phyloP scores from a whole-genome alignment of 2,797 vertebrate genomes.

The Lycodopsis pacificus region DNA sequence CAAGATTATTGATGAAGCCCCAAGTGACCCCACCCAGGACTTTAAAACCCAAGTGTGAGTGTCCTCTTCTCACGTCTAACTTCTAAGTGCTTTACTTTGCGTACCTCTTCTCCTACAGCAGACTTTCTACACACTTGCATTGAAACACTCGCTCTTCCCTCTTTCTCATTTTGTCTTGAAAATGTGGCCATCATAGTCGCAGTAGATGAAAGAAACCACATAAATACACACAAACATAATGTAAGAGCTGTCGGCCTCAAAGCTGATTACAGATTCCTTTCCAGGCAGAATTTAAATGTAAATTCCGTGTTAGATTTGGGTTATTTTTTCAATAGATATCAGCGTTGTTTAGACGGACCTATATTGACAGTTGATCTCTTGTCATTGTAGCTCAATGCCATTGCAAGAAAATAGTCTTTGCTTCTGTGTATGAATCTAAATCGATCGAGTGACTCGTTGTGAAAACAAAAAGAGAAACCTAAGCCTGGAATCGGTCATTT shows the following conservation, averaged over 20 bases:
- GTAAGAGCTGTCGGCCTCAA: conserved; percentile 19
- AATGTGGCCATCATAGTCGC: conserved; percentile 3
- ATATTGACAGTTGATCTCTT: neutral
- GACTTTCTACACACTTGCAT: neutral
- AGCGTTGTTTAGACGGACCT: conserved; percentile 5
- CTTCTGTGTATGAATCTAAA: conserved; percentile 7
- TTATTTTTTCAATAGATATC: conserved; percentile 4
- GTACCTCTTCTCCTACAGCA: neutral
- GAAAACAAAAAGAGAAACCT: conserved; percentile 32
- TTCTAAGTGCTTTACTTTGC: neutral
- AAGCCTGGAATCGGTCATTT: neutral
- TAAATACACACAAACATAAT: neutral
- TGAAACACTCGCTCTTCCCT: neutral
- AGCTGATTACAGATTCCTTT: conserved; percentile 7
- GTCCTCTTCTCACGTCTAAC: neutral
- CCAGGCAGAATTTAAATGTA: neutral
- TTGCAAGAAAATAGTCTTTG: neutral
- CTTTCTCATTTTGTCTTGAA: neutral
- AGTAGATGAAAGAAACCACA: conserved; percentile 6
- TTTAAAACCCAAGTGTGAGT: conserved; percentile 99
- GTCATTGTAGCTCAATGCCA: conserved; percentile 6
- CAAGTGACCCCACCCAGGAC: conserved; percentile 95
- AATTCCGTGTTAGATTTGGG: conserved; percentile 11
- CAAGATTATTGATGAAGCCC: conserved; percentile 94
- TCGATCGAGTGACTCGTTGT: neutral